Conservation (phyloP, 2,797 vertebrate genomes). For the Ceryle rudis region DNA sequence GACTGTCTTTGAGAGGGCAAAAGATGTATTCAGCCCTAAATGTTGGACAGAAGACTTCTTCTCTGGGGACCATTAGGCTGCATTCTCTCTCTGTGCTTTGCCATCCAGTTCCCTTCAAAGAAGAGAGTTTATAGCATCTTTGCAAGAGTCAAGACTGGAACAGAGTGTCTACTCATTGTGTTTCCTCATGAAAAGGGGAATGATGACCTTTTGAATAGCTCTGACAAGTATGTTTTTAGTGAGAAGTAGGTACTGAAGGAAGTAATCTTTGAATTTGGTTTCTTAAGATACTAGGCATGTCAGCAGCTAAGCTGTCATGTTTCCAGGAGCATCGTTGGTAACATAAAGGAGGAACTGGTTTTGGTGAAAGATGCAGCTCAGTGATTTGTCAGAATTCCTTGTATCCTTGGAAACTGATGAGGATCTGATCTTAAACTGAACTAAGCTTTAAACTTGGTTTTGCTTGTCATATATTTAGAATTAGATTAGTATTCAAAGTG, state of each 20-base stretch:
- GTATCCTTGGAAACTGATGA: neutral
- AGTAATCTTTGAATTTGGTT: neutral
- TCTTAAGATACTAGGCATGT: neutral
- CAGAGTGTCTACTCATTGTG: fast-evolving
- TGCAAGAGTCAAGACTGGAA: neutral
- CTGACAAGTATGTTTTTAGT: neutral
- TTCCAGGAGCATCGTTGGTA: neutral
- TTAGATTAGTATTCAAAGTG: neutral
- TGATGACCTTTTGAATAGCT: too few species aligned
- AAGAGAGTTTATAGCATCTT: neutral
- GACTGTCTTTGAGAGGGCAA: neutral
- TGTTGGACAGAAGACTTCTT: neutral
- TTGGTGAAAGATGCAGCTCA: neutral
- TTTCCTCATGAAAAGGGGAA: neutral
- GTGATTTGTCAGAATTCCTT: neutral
- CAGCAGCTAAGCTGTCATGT: neutral
- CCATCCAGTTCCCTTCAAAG: neutral
- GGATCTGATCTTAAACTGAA: neutral
- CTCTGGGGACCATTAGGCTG: neutral
- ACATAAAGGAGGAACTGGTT: neutral
- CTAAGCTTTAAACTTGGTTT: neutral
- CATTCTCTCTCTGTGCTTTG: neutral
- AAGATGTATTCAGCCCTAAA: neutral
- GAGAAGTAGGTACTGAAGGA: neutral
- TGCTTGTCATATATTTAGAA: neutral